Evolutionary conservation across 2,888 invertebrate species (phyloP), one percentile per base, ranked within the genome.

Genomic region (Lasioglossum villosulum): DNA sequence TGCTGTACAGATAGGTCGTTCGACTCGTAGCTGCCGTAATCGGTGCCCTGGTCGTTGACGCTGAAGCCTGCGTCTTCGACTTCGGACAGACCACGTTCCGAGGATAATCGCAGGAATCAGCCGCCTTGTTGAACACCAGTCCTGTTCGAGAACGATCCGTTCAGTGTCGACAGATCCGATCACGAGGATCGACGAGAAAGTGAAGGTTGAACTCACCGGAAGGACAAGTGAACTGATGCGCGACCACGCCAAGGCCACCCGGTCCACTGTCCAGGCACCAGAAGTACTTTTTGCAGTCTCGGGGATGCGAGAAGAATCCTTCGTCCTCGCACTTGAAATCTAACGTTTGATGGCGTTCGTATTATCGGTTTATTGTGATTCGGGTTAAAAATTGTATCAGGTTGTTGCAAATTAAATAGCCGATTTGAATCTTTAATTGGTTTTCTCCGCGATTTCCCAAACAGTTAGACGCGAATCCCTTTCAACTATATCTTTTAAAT

Each of bases 251-350:
- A 30, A 98, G 96, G 92, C 98, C 98, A 0, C 98, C 98, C 0
- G 98, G 97, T 4, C 98, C 98, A 91, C 97, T 98, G 94, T 98
- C 98, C 88, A 99, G 95, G 94, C 99, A 99, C 98, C 99, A 99
- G 95, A 98, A 99, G 94, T 99, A 99, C 94, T 98, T 98, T 95
- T 98, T 98, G 95, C 99, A 99, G 95, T 99, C 98, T 66, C 98
- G 96, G 0, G 98, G 98, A 95, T 99, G 98, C 27, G 97, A 97
- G 95, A 97, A 99, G 96, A 99, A 99, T 4, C 99, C 99, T 96
- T 99, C 99, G 88, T 99, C 98, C 91, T 97, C 97, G 94, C 99
- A 99, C 94, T 98, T 98, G 95, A 99, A 99, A 93, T 98, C 98
- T 97, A 27, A 19, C 66, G 59, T 30, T 66, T 16, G 19, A 6